These are phyloP conservation scores for Athrips mouffetella DNA, from an alignment of 2,888 invertebrate species.

Conservation along the genomic window DNA sequence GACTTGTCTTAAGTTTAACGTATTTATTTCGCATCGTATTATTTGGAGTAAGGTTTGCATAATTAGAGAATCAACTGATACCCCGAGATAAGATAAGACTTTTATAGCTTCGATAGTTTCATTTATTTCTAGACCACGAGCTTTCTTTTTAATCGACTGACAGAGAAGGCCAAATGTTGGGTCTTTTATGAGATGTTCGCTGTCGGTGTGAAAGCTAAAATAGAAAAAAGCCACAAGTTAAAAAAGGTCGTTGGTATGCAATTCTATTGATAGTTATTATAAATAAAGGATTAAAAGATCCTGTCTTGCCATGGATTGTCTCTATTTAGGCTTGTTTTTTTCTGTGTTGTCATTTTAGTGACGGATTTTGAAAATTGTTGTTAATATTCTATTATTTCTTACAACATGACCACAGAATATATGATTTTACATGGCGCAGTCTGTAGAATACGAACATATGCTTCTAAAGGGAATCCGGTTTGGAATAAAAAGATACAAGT, in stretches of 20 bases:
- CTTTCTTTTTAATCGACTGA: conserved; percentile 72
- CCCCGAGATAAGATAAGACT: conserved; percentile 76
- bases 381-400: no score
- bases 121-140: conserved; percentile 69
- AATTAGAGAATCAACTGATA: conserved; percentile 77
- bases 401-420: no score
- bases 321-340: no score
- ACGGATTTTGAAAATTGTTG: no score
- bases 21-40: conserved; percentile 79
- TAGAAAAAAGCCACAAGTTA: neutral
- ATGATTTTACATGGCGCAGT: no score
- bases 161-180: conserved; percentile 80
- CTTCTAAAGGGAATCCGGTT: no score
- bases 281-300: no score
- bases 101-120: conserved; percentile 80
- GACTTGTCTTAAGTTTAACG: conserved; percentile 78
- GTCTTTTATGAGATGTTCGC: conserved; percentile 67
- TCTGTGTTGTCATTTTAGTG: no score
- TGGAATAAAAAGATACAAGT: no score
- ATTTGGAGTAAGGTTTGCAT: conserved; percentile 81
- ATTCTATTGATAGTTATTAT: no score
- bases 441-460: no score
- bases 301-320: no score
- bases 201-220: conserved; percentile 41
- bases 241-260: neutral